Evolutionary conservation across 2,797 vertebrate species (phyloP).

Genomic region (Rallus crepitans): DNA sequence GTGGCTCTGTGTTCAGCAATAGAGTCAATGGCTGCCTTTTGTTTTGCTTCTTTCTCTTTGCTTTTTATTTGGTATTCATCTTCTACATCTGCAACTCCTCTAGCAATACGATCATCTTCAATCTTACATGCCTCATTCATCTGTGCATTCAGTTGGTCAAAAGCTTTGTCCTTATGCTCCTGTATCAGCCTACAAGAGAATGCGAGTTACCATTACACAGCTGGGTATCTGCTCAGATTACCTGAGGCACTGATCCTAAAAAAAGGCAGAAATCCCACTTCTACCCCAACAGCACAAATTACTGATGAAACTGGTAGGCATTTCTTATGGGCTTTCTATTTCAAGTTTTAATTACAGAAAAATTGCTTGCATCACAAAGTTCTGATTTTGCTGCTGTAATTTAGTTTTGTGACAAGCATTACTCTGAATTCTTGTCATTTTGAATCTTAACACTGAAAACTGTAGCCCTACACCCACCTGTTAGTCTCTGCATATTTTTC

Average conservation of each 20-base stretch:
- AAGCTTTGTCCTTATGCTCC: conserved; percentile 80
- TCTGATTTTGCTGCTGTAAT: background rate
- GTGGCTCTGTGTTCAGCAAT: background rate
- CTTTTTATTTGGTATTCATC: conserved; percentile 64
- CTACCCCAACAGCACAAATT: background rate
- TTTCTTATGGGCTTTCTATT: background rate
- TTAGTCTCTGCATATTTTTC: conserved; percentile 83
- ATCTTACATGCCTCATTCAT: background rate
- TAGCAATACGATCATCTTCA: conserved; percentile 74
- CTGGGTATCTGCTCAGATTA: background rate
- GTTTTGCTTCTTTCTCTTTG: background rate
- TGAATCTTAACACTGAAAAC: background rate
- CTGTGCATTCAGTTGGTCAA: conserved; percentile 35
- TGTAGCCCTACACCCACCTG: conserved; percentile 74
- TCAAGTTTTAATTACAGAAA: background rate
- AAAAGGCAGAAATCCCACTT: background rate
- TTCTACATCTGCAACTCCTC: conserved; percentile 84
- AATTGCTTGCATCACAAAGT: background rate
- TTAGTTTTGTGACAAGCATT: no score
- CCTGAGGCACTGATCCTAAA: background rate
- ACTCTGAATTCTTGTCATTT: background rate
- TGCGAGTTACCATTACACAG: background rate
- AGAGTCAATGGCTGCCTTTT: background rate
- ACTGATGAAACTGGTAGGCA: background rate
- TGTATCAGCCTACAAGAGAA: conserved; percentile 82